phyloP scores from a whole-genome alignment of 2,888 invertebrate genomes.

The Brachylomia viminalis region DNA sequence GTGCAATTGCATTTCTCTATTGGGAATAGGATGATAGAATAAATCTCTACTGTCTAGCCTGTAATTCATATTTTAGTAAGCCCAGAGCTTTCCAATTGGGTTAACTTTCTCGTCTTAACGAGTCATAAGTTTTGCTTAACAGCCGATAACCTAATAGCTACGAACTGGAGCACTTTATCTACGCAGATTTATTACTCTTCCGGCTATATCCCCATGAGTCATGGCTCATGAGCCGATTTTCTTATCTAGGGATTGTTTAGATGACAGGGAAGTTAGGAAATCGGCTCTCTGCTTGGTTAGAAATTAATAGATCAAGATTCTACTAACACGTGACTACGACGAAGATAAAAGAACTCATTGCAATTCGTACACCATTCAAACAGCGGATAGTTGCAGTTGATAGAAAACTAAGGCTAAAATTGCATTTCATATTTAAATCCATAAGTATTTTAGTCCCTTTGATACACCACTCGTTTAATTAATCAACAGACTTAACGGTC shows the following conservation, averaged over 20 bases:
- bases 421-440: background rate
- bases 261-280: conserved; percentile 66
- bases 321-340: background rate
- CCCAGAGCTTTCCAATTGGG: conserved; percentile 68
- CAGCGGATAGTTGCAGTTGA: background rate
- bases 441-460: background rate
- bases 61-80: conserved; percentile 54
- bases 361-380: background rate
- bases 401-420: background rate
- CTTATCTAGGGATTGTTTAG: conserved; percentile 73
- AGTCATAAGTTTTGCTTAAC: conserved; percentile 65
- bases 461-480: conserved; percentile 18
- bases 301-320: conserved; percentile 11
- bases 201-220: conserved; percentile 68
- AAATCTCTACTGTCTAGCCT: conserved; percentile 21
- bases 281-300: conserved; percentile 55
- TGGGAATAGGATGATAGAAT: conserved; percentile 33
- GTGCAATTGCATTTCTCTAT: conserved; percentile 52
- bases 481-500: conserved; percentile 40
- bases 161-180: conserved; percentile 74
- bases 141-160: conserved; percentile 66
- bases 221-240: conserved; percentile 67
- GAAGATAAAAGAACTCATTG: background rate
- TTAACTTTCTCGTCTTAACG: conserved; percentile 67
- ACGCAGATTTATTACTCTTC: conserved; percentile 72